Conservation (phyloP, 2,113 vertebrate species). For the Pelobates fuscus region DNA sequence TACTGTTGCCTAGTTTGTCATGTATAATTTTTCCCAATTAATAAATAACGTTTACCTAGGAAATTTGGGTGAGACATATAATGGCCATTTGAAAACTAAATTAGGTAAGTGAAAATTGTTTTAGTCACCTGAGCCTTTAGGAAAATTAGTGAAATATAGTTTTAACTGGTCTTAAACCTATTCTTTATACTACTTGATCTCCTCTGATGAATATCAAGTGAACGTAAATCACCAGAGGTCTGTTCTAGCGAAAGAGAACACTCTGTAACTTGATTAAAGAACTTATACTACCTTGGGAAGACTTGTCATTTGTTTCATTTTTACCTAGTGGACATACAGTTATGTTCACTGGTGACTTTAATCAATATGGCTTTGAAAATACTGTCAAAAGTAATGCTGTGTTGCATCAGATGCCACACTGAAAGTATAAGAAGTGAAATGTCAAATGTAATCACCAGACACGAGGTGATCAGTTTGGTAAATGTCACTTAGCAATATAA, state of each 20-base stretch:
- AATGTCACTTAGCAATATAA: slow-evolving; percentile 50
- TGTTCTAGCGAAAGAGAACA: not conserved
- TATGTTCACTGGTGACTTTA: slow-evolving; percentile 34
- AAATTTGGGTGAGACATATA: no score
- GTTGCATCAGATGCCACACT: slow-evolving; percentile 34
- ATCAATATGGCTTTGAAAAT: slow-evolving; percentile 43
- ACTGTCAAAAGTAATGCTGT: slow-evolving; percentile 23
- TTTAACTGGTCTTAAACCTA: not conserved
- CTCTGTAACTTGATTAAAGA: slow-evolving; percentile 15
- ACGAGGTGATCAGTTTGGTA: slow-evolving; percentile 43
- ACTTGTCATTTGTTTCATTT: slow-evolving; percentile 12
- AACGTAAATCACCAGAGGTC: not conserved
- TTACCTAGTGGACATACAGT: not conserved
- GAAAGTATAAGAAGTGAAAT: slow-evolving; percentile 32
- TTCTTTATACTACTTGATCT: not conserved
- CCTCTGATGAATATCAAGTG: slow-evolving; percentile 2
- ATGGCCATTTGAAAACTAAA: no score
- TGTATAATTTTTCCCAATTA: no score
- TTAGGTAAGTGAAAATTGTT: no score
- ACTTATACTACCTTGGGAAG: slow-evolving; percentile 25
- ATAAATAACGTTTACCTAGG: no score
- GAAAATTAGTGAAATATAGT: not conserved
- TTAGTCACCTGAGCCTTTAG: no score
- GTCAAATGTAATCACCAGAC: slow-evolving; percentile 37
- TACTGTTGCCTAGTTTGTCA: no score